A percentile compares a stretch with the other conserved stretches of the same genome.
phyloP scores from a whole-genome alignment of 2,888 invertebrate genomes.

The Teleogryllus oceanicus region DNA sequence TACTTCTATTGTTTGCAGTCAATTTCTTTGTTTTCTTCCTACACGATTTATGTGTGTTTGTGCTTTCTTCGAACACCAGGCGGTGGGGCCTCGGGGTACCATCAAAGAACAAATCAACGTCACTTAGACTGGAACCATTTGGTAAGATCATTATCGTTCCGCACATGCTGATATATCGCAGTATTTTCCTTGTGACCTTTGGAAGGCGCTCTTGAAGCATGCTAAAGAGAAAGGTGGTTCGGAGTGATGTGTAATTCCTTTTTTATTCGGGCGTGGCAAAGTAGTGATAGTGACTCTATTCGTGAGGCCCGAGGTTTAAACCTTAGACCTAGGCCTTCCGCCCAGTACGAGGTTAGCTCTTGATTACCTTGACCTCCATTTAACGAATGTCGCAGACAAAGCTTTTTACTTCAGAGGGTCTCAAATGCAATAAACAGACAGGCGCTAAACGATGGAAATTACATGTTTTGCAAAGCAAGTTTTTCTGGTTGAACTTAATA shows the following conservation, averaged over 20 bases:
- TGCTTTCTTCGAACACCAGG: background rate
- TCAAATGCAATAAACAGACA: too few relatives aligned
- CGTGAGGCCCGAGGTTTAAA: too few relatives aligned
- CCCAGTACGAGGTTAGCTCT: too few relatives aligned
- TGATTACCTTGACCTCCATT: too few relatives aligned
- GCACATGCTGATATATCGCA: background rate
- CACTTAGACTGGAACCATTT: background rate
- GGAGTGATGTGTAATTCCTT: background rate
- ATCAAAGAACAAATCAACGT: background rate
- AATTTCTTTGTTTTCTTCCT: too few relatives aligned
- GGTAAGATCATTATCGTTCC: constrained; percentile 5
- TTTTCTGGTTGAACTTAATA: too few relatives aligned
- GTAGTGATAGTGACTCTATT: background rate
- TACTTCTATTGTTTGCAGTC: too few relatives aligned
- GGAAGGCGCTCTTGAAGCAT: constrained; percentile 1
- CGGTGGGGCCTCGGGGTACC: background rate
- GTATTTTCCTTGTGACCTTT: background rate
- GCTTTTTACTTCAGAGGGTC: too few relatives aligned
- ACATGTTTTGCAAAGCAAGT: too few relatives aligned
- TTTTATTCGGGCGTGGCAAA: constrained; percentile 3
- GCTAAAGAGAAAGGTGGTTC: background rate
- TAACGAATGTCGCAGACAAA: too few relatives aligned
- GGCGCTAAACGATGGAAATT: too few relatives aligned
- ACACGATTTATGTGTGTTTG: background rate
- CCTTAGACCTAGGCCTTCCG: too few relatives aligned